Conservation (phyloP, 2,797 vertebrate species). For the Poliocrania exsul region DNA sequence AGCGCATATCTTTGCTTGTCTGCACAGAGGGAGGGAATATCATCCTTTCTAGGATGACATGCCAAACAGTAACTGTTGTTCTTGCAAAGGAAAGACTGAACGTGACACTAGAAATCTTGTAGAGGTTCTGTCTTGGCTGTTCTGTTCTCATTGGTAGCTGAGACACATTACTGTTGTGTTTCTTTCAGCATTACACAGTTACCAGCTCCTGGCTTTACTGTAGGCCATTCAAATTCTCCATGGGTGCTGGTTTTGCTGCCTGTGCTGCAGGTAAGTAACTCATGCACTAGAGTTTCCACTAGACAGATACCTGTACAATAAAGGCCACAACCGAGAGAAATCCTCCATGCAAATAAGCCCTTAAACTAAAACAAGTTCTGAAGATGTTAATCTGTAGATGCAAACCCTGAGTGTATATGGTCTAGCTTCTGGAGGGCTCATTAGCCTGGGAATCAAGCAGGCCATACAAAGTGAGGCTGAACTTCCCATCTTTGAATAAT, state of each 20-base stretch:
- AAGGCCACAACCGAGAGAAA: background rate
- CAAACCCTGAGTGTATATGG: background rate
- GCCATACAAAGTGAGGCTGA: background rate
- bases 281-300: background rate
- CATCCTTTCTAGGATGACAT: background rate
- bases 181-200: background rate
- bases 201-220: background rate
- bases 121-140: background rate
- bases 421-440: background rate
- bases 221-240: background rate
- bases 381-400: background rate
- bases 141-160: background rate
- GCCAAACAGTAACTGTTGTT: background rate
- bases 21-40: background rate
- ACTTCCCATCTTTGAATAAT: background rate
- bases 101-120: background rate
- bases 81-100: background rate
- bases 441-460: background rate
- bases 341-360: background rate
- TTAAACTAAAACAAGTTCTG: background rate
- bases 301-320: background rate
- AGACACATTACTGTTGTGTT: background rate
- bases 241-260: background rate
- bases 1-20: background rate
- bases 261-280: background rate